Percentiles rank a stretch among this genome's conserved stretches.
These are phyloP conservation scores for Drosophila ercepeae DNA, from an alignment of 1,140 invertebrate genomes.

Conservation along the genomic window DNA sequence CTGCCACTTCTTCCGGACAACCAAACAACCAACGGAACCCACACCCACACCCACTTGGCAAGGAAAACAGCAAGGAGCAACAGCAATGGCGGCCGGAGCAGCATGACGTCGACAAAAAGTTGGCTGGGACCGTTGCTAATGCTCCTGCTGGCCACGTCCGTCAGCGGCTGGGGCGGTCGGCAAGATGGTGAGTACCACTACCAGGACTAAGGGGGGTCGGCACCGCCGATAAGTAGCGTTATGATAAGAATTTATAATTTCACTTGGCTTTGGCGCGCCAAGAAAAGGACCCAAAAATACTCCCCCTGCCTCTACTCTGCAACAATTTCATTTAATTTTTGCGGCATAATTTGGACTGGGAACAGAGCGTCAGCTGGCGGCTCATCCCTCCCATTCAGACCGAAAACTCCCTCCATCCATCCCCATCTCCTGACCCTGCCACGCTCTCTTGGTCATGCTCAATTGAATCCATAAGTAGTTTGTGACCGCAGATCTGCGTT, in stretches of 20 bases:
- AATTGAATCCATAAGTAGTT: constrained; percentile 83
- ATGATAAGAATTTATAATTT: constrained; percentile 82
- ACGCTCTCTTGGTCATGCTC: constrained; percentile 59
- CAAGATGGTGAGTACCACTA: constrained; percentile 78
- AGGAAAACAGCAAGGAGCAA: constrained; percentile 40
- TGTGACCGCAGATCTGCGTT: constrained; percentile 80
- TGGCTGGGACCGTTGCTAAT: constrained; percentile 70
- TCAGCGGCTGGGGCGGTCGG: constrained; percentile 72
- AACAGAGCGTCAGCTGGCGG: constrained; percentile 69
- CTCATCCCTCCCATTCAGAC: constrained; percentile 13
- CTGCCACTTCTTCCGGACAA: constrained; percentile 21
- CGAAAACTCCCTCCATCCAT: background rate
- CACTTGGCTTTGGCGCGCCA: constrained; percentile 37
- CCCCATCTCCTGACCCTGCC: background rate
- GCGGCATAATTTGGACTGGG: constrained; percentile 72
- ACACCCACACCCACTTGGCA: constrained; percentile 18
- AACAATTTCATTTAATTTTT: constrained; percentile 75
- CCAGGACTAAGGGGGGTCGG: background rate
- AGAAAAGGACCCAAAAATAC: constrained; percentile 2
- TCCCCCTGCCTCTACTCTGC: background rate
- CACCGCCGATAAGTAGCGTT: constrained; percentile 68
- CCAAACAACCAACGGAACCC: constrained; percentile 15
- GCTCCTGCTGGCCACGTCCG: constrained; percentile 71
- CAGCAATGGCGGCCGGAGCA: constrained; percentile 31
- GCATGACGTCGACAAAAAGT: constrained; percentile 73